Base-by-base conservation (phyloP, 2,113 vertebrate genomes). In the Pleuronectes platessa region DNA sequence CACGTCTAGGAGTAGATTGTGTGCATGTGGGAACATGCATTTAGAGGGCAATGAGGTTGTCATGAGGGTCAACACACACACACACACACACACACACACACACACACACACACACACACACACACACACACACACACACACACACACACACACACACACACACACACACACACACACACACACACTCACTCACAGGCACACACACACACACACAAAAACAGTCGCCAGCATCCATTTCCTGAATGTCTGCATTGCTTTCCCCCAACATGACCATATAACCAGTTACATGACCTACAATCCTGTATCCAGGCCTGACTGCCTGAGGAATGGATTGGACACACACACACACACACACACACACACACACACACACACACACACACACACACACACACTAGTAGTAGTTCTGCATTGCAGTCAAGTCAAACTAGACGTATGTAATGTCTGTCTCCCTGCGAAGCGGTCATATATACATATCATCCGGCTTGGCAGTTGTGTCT, bases 191-290 rank as follows among this genome's bases (percentile, higher is more conserved):
- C 27, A 27, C 27, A 27, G 0, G 5, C 27, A 27, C 27, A 27
- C 27, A 27, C 27, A 26, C 26, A 27, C 27, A 27, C 27, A 27
- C 27, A 27, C 27, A 27, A 5, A 31, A 6, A 31, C 31, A 64
- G 24, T 88, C 40, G 42, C 67, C 79, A 54, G 68, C 24, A 58
- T 80, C 81, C 58, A 81, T 78, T 93, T 90, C 87, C 86, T 87
- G 75, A 82, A 67, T 73, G 81, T 82, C 84, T 86, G 74, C 74
- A 14, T 61, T 63, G 81, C 54, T 78, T 79, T 83, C 67, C 63
- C 71, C 21, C 66, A 86, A 90, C 89, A 89, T 78, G 63, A 72
- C 56, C 17, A 13, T 55, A 42, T 72, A 77, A 56, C 67, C 61
- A 66, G 64, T 53, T 68, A 81, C 78, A 58, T 74, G 87, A 88